Conservation (phyloP, 64 coral and sea anemone species). For the Montipora sp. region DNA sequence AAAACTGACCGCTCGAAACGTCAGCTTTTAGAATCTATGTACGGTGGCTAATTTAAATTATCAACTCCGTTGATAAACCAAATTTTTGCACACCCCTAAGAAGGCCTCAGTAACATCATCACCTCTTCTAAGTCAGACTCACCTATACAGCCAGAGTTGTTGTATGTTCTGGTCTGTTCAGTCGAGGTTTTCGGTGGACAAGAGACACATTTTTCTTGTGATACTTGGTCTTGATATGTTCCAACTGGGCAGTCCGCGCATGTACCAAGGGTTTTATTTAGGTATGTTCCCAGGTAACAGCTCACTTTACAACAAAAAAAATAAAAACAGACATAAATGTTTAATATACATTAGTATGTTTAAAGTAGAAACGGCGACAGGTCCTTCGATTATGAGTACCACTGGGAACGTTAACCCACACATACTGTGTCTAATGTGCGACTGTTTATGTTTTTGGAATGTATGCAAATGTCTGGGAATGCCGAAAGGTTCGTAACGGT, state of each 20-base stretch:
- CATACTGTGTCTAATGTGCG: too few species aligned
- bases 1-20: too few species aligned
- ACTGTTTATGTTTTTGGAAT: too few species aligned
- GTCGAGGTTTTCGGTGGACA: slow-evolving; percentile 62
- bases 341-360: neutral
- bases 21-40: too few species aligned
- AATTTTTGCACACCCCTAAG: too few species aligned
- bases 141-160: slow-evolving; percentile 51
- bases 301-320: neutral
- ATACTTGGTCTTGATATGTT: slow-evolving; percentile 48
- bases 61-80: too few species aligned
- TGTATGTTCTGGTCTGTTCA: slow-evolving; percentile 15
- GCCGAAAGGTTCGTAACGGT: too few species aligned
- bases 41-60: too few species aligned
- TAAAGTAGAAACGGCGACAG: neutral
- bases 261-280: slow-evolving; percentile 12
- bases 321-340: neutral
- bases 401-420: neutral
- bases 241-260: slow-evolving; percentile 47
- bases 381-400: neutral
- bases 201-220: neutral
- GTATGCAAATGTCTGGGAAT: too few species aligned
- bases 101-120: neutral
- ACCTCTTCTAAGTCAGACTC: neutral
- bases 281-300: slow-evolving; percentile 29